Evolutionary conservation across 2,797 vertebrate genomes (phyloP), one percentile per base, ranked within the genome.

Genomic region (Protosalanx chinensis): DNA sequence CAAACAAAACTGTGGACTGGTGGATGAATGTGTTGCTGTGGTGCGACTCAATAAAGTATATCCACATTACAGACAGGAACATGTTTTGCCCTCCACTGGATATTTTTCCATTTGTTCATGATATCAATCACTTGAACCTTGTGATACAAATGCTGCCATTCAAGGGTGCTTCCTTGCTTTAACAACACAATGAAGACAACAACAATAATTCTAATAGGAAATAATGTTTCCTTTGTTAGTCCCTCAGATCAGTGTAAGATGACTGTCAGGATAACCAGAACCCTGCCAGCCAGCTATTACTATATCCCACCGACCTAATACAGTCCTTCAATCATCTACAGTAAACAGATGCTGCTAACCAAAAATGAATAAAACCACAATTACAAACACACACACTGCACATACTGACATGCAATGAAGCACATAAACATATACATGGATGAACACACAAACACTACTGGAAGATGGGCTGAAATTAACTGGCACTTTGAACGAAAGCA

Each of bases 131-230:
- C 63, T 70, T 51, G 46, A 63, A 29, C 16, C 37, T 41, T 12
- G 37, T 41, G 37, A 8, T 41, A 41, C 7, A 41, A 41, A 41
- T 41, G 37, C 37, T 12, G 8, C 6, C 7, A 41, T 8, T 41
- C 10, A 41, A 41, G 10, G 37, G 1, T 41, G 37, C 8, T 41
- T 41, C 37, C 41, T 20, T 18, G 4, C 13, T 65, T 66, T 68
- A 67, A 66, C 60, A 69, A 72, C 56, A 41, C 72, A 23, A 33
- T 1, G 33, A 79, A 82, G 71, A 73, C 27, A 75, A 73, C 32
- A 73, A 77, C 64, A 68, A 72, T 78, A 74, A 79, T 83, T 83
- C 80, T 80, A 79, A 80, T 69, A 78, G 84, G 84, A 85, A 84
- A 78, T 73, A 81, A 87, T 84, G 79, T 64, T 18, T 27, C 67